phyloP scores from a whole-genome alignment of 2,797 vertebrate genomes.

The Pogonophryne albipinna region DNA sequence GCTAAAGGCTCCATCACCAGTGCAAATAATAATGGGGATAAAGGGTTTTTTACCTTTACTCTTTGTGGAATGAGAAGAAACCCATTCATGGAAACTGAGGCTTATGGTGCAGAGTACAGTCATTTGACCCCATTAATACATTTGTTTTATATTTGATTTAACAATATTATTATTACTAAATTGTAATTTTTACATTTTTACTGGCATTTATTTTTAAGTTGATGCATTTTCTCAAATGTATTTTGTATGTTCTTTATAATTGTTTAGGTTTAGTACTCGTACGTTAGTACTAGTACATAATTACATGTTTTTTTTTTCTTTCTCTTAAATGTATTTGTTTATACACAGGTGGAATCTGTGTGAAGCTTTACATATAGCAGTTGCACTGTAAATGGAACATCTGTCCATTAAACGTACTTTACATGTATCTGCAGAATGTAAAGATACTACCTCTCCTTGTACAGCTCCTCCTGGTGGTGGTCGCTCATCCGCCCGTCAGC shows the following conservation, averaged over 20 bases:
- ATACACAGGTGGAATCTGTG: not conserved
- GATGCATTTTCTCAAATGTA: too few relatives aligned
- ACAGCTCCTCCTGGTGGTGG: conserved; percentile 91
- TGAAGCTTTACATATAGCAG: too few relatives aligned
- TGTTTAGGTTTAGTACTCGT: too few relatives aligned
- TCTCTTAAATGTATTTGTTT: not conserved
- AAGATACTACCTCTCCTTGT: conserved; percentile 89
- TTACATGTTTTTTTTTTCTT: not conserved
- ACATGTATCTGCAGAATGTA: not conserved
- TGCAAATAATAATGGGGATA: too few relatives aligned
- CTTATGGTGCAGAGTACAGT: rapidly evolving
- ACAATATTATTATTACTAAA: not conserved
- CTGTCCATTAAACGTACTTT: not conserved
- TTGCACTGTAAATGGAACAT: not conserved
- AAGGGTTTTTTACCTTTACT: too few relatives aligned
- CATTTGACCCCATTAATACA: too few relatives aligned
- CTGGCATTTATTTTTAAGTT: too few relatives aligned
- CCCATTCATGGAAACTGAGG: too few relatives aligned
- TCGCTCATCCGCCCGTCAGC: conserved; percentile 87
- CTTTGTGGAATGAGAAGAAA: too few relatives aligned
- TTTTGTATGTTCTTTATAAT: too few relatives aligned
- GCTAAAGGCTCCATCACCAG: too few relatives aligned
- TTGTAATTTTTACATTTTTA: not conserved
- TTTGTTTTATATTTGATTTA: not conserved
- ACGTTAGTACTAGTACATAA: not conserved